Evolutionary conservation across 2,888 invertebrate genomes (phyloP).

Genomic region (Petrolisthes manimaculis): DNA sequence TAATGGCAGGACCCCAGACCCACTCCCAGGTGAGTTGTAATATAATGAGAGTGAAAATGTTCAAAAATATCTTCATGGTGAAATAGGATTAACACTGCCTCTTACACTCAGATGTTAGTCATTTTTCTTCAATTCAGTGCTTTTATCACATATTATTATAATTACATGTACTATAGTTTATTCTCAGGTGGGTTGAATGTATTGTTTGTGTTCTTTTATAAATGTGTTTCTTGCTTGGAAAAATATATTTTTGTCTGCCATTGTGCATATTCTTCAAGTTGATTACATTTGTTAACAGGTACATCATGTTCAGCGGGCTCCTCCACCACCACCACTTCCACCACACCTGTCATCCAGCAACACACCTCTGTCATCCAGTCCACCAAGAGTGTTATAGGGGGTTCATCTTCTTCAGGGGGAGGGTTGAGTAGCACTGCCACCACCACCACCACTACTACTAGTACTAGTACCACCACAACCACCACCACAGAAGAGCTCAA

Average conservation of each 20-base stretch:
- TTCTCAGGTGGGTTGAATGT: too few species aligned
- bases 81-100: too few species aligned
- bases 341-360: conserved; percentile 54
- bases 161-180: too few species aligned
- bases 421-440: conserved; percentile 10
- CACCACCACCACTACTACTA: conserved; percentile 22
- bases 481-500: conserved; percentile 73
- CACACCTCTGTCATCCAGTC: conserved; percentile 88
- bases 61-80: too few species aligned
- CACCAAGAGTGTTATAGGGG: conserved; percentile 72
- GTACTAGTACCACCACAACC: conserved; percentile 27
- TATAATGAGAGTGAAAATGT: too few species aligned
- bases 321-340: conserved; percentile 24
- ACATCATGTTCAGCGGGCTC: background rate
- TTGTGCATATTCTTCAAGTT: too few species aligned
- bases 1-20: conserved; percentile 51
- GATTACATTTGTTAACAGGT: background rate
- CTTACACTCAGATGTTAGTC: too few species aligned
- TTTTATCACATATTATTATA: too few species aligned
- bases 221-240: too few species aligned
- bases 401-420: background rate
- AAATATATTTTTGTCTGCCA: too few species aligned
- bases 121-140: too few species aligned
- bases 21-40: background rate
- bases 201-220: too few species aligned